Conservation (phyloP, 2,797 vertebrate genomes). For the Pipistrellus pipistrellus region DNA sequence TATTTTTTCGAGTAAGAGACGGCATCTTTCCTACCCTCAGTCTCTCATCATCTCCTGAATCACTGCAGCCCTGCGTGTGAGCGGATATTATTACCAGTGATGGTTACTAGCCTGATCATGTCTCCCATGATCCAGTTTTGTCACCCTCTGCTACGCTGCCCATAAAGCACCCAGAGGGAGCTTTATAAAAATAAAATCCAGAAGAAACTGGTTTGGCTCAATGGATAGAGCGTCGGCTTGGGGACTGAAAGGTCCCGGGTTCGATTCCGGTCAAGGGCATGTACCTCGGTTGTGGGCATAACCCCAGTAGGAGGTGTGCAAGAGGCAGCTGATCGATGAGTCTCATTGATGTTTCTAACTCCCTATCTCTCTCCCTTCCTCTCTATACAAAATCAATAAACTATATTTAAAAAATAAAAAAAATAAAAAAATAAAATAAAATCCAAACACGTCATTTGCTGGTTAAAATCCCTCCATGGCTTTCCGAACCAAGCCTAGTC, state of each 20-base stretch:
- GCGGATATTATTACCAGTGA: not conserved
- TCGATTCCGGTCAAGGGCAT: too few relatives aligned
- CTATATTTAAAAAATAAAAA: too few relatives aligned
- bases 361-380: too few relatives aligned
- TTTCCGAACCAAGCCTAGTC: not conserved
- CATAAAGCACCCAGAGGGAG: not conserved
- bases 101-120: not conserved
- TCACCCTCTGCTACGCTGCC: not conserved
- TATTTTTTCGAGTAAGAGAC: not conserved
- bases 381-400: too few relatives aligned
- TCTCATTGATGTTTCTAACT: too few relatives aligned
- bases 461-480: not conserved
- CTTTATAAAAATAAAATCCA: not conserved
- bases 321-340: too few relatives aligned
- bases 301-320: too few relatives aligned
- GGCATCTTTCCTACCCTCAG: not conserved
- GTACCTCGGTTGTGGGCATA: too few relatives aligned
- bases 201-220: too few relatives aligned
- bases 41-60: not conserved
- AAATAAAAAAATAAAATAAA: not conserved
- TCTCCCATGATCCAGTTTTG: conserved; percentile 14
- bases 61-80: not conserved
- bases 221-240: too few relatives aligned
- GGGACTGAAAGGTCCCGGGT: too few relatives aligned
- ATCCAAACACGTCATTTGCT: conserved; percentile 7